Conservation (phyloP, 2,797 vertebrate species). For the Pogoniulus pusillus region DNA sequence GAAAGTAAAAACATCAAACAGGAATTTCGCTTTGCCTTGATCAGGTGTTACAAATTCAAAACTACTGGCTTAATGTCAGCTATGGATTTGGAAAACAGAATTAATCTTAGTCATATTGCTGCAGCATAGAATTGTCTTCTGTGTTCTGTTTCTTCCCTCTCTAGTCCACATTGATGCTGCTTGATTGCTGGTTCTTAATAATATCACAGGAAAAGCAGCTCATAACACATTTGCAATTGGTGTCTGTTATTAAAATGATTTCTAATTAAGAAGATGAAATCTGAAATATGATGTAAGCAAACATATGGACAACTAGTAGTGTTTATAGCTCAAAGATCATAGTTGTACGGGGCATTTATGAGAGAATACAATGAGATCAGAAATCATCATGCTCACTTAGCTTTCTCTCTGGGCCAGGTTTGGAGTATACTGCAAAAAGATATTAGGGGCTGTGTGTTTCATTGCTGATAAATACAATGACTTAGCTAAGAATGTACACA, state of each 20-base stretch:
- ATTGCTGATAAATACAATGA: too few species aligned
- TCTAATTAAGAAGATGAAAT: neutral
- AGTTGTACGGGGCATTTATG: neutral
- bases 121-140: neutral
- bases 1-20: neutral
- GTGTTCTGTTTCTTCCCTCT: neutral
- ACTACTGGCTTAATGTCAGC: neutral
- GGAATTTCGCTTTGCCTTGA: neutral
- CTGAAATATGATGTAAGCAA: neutral
- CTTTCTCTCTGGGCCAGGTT: neutral
- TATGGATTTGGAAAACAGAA: neutral
- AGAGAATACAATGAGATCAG: neutral
- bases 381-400: neutral
- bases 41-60: neutral
- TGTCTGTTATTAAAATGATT: neutral
- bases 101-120: neutral
- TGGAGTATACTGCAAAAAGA: neutral
- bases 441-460: neutral
- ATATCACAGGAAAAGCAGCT: neutral
- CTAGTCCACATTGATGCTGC: neutral
- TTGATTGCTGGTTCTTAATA: neutral
- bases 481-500: neutral
- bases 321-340: neutral
- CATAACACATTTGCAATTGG: neutral
- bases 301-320: neutral